Conservation (phyloP, 53 echinoderm and acorn worm species). For the Arbacia lixula region DNA sequence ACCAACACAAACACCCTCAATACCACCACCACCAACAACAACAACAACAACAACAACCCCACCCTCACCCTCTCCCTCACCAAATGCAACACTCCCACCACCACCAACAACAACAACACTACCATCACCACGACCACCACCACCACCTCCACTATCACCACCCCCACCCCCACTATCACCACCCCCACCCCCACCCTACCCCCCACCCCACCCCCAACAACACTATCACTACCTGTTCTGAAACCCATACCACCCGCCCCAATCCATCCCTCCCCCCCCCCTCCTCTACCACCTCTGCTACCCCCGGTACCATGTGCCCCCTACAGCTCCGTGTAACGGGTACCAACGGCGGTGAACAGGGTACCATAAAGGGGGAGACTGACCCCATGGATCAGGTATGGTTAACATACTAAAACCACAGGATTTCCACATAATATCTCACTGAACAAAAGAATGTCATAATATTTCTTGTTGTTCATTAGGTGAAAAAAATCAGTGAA, state of each 20-base stretch:
- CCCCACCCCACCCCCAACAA: neutral
- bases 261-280: neutral
- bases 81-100: neutral
- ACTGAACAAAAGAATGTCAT: neutral
- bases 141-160: neutral
- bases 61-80: neutral
- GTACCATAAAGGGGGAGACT: constrained; percentile 19
- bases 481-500: no score
- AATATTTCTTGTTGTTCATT: no score
- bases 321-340: constrained; percentile 2
- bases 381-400: constrained; percentile 30
- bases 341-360: constrained; percentile 46
- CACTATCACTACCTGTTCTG: neutral
- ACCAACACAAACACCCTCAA: neutral
- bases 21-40: neutral
- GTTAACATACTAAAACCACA: constrained; percentile 4
- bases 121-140: neutral
- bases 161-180: neutral
- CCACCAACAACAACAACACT: neutral
- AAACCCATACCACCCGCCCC: neutral
- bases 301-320: constrained; percentile 1
- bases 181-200: neutral
- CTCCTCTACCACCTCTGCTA: neutral
- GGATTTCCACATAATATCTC: no score
- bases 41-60: neutral